Evolutionary conservation across 2,888 invertebrate species (phyloP), one percentile per base, ranked within the genome.

Genomic region (Acleris laterana): DNA sequence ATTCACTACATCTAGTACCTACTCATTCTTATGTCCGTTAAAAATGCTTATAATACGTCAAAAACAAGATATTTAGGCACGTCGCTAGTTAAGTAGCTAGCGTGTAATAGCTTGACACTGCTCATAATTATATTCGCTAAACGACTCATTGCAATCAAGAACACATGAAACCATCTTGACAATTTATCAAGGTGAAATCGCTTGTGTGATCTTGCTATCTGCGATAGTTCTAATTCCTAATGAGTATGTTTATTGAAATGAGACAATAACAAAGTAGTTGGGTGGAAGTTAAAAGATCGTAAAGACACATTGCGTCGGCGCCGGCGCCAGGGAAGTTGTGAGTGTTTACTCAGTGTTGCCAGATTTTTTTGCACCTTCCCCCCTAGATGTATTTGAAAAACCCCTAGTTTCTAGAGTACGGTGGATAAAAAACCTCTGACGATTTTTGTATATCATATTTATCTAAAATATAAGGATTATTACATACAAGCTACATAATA

Each of bases 121-220:
- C 55, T n/a, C 19, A 38, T 11, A n/a, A n/a, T n/a, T n/a, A 19
- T 25, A 48, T 58, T 63, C 38, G 46, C 56, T 59, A 59, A 65
- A 55, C 53, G 58, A 59, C 53, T 56, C 55, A 49, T 62, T 42
- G 49, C 76, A 78, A 81, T 81, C 71, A 80, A 79, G 70, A 78
- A 65, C 61, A 57, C 73, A 78, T 79, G 79, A 81, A 81, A 71
- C 72, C 68, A 63, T 74, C 70, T 71, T 71, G 70, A 65, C 71
- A 74, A 75, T 76, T 28, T 72, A 78, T 74, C 81, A 80, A 80
- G 79, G 80, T 76, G 73, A 79, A 76, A 80, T 74, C 79, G 70
- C 76, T 82, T 80, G 72, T 60, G 68, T 61, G 68, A 61, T 64
- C 62, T 53, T 44, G 44, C 52, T 67, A 71, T 71, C 69, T 64